A percentile compares a stretch with the other conserved stretches of the same genome.
Evolutionary conservation across 1,140 invertebrate genomes (phyloP).

Genomic region (Lordiphosa collinella): DNA sequence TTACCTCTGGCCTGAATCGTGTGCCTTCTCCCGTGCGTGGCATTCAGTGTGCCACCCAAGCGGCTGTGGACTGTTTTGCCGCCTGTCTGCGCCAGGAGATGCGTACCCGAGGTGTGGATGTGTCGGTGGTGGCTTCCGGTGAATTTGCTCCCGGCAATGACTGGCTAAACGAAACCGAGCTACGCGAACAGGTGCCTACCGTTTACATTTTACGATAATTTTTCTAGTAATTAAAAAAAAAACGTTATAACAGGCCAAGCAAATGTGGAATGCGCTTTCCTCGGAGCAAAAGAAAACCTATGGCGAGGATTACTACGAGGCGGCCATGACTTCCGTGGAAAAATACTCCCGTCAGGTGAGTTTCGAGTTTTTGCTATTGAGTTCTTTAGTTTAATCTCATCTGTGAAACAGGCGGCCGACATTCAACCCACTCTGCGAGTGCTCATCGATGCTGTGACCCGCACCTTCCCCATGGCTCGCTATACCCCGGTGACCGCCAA

Average conservation of each 20-base stretch:
- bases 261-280: slow-evolving; percentile 88
- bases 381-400: not conserved
- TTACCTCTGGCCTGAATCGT: slow-evolving; percentile 86
- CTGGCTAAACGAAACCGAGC: slow-evolving; percentile 86
- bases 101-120: slow-evolving; percentile 86
- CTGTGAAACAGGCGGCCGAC: slow-evolving; percentile 83
- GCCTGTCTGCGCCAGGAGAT: slow-evolving; percentile 91
- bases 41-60: slow-evolving; percentile 88
- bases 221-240: slow-evolving; percentile 10
- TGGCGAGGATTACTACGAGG: slow-evolving; percentile 89
- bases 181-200: slow-evolving; percentile 84
- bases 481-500: slow-evolving; percentile 88
- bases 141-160: slow-evolving; percentile 88
- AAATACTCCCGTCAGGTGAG: slow-evolving; percentile 85
- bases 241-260: slow-evolving; percentile 82
- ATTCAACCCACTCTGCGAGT: slow-evolving; percentile 86
- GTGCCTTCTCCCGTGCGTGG: slow-evolving; percentile 88
- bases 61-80: slow-evolving; percentile 89
- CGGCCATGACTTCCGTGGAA: slow-evolving; percentile 86
- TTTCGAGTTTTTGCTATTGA: not conserved
- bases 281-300: slow-evolving; percentile 88
- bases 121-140: slow-evolving; percentile 90
- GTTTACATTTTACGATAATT: slow-evolving; percentile 59
- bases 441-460: slow-evolving; percentile 86
- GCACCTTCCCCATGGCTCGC: slow-evolving; percentile 88